A percentile compares a stretch with the other conserved stretches of the same genome.
Evolutionary conservation across 2,113 vertebrate genomes (phyloP).

Genomic region (Stegostoma tigrinum): DNA sequence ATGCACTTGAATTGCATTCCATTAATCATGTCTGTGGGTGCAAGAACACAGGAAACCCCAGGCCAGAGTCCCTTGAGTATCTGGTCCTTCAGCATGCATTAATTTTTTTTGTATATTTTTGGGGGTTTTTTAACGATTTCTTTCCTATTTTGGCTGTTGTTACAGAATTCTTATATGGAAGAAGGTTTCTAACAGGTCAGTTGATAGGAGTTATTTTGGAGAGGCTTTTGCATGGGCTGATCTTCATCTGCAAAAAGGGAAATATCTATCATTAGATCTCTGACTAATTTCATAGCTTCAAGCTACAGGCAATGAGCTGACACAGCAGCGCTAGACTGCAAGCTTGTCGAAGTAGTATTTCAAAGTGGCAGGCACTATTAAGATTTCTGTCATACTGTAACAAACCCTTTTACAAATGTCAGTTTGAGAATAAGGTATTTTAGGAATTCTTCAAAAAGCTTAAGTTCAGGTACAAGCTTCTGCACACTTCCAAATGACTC

Average conservation of each 20-base stretch:
- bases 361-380: slow-evolving; percentile 1
- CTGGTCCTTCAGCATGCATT: background rate
- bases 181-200: background rate
- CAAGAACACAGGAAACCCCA: background rate
- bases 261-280: slow-evolving; percentile 18
- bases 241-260: background rate
- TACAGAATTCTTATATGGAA: background rate
- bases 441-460: background rate
- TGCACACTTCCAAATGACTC: background rate
- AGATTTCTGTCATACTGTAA: background rate
- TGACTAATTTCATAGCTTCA: background rate
- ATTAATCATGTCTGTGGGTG: background rate
- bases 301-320: background rate
- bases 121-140: background rate
- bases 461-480: background rate
- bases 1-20: background rate
- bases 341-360: background rate
- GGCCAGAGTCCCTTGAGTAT: background rate
- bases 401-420: slow-evolving; percentile 3
- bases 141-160: background rate
- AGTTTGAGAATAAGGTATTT: background rate
- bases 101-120: background rate
- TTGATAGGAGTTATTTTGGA: background rate
- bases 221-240: background rate
- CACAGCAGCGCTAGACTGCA: background rate